Base-by-base conservation (phyloP, 2,797 vertebrate genomes). In the Synaphobranchus kaupii region DNA sequence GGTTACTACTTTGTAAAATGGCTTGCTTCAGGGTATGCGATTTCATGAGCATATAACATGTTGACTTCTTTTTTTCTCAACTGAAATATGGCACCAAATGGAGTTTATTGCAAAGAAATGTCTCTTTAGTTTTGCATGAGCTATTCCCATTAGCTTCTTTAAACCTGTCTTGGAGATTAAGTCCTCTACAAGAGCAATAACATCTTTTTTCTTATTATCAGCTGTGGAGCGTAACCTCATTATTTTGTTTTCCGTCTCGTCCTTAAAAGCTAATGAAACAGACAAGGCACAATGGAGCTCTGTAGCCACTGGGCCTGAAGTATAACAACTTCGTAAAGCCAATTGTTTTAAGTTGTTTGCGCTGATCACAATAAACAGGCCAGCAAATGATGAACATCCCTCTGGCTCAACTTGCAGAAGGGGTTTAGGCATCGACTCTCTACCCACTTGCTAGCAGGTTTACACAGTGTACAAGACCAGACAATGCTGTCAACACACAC, bases 221-320 rank as follows among this genome's bases (percentile, higher is more conserved):
- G 91, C 89, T 88, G 87, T 86, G 89, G 90, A 92, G 92, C 87
- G 34, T 88, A 89, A 80, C 84, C 89, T 93, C 90, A 92, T 93
- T 94, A 91, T 92, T 93, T 91, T 89, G 73, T 92, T 91, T 89
- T 88, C 73, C 52, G 90, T 90, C 89, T 86, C 44, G 22, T 93
- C 89, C 88, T 91, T 93, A 91, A 93, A 93, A 93, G 85, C 89
- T 92, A 93, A 93, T 92, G 90, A 93, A 94, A 93, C 89, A 89
- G 85, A 92, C 89, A 15, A 91, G 90, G 91, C 90, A 92, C 91
- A 93, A 94, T 93, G 88, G 90, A 89, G 85, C 92, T 90, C 84
- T 89, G 85, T 90, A 92, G 93, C 88, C 91, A 90, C 87, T 89
- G 76, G 84, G 90, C 89, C 88, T 12, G 88, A 82, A 91, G 89